Base-by-base conservation (phyloP, 2,888 invertebrate genomes). In the Hipparchia semele region DNA sequence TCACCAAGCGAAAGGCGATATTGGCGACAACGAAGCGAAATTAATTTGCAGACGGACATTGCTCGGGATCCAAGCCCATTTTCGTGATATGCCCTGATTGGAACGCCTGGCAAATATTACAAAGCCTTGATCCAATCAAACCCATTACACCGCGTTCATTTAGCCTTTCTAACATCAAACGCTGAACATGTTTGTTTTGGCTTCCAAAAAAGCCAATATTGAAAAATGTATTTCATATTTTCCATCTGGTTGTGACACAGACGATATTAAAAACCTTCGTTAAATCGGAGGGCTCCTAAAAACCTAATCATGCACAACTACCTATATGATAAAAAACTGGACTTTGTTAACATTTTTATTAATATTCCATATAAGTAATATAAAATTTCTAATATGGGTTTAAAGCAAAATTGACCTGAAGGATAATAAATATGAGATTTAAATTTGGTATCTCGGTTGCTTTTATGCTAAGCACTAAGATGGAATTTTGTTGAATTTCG, bases 11-110 rank as follows among this genome's bases (percentile, higher is more conserved):
- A 59, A 49, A n/a, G 46, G 8, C 23, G 68, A 59, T 59, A 68
- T 49, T 49, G 68, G 59, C 68, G 68, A 68, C 68, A 68, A 49
- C 23, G 68, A 49, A 59, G 68, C 68, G 46, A 68, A 68, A 68
- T 68, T 68, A 68, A 68, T 68, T 68, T 51, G 49, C 59, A 68
- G 53, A 65, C 65, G 65, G 65, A 65, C 65, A 64, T 64, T 51
- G 64, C 64, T 51, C 64, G 64, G 53, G 23, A 65, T 65, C 65
- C 51, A 33, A 53, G 53, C 53, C 65, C 65, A 65, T 65, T 65
- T 65, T 65, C 65, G 65, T 65, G 65, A 65, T 53, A 65, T 65
- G 51, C 68, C 56, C 59, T 68, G 68, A 68, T 68, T 68, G 65
- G 65, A 65, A 65, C 51, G 65, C 65, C 12, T 65, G 65, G 53